Percentiles rank a stretch among this genome's conserved stretches.
Evolutionary conservation across 2,797 vertebrate species (phyloP).

Genomic region (Falco cherrug): DNA sequence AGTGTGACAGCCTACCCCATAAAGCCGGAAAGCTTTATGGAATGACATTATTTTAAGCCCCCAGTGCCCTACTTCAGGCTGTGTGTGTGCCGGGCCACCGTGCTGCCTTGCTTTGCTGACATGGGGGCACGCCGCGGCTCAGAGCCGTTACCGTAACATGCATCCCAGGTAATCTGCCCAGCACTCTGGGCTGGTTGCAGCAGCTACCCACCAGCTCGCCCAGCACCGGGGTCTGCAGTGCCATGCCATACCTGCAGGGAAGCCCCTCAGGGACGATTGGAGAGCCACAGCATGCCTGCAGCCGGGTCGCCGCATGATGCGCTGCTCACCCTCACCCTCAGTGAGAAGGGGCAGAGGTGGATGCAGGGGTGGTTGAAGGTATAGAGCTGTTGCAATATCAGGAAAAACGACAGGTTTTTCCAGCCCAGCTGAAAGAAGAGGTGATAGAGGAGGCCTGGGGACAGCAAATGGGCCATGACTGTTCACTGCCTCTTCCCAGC

Average conservation of each 20-base stretch:
- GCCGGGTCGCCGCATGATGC: background rate
- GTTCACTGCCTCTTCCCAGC: background rate
- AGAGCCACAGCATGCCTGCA: background rate
- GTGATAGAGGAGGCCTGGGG: background rate
- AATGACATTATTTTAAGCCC: background rate
- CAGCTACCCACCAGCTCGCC: fast-evolving
- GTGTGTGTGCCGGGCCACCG: background rate
- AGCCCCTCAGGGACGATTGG: fast-evolving
- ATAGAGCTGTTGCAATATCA: background rate
- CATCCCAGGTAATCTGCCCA: background rate
- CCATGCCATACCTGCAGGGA: background rate
- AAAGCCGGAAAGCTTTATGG: background rate
- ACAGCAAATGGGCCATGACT: background rate
- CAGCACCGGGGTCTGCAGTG: background rate
- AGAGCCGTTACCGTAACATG: background rate
- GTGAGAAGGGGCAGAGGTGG: background rate
- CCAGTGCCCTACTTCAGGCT: background rate
- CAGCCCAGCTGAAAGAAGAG: background rate
- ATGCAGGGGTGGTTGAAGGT: background rate
- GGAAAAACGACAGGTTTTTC: background rate
- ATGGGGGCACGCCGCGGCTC: background rate
- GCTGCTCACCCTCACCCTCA: background rate
- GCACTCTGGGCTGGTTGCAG: background rate
- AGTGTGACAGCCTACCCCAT: background rate
- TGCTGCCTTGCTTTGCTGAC: background rate